Percentiles rank a stretch among this genome's conserved stretches.
These are phyloP conservation scores for Drosophila heteroneura DNA, from an alignment of 2,888 invertebrate genomes.

Conservation along the genomic window DNA sequence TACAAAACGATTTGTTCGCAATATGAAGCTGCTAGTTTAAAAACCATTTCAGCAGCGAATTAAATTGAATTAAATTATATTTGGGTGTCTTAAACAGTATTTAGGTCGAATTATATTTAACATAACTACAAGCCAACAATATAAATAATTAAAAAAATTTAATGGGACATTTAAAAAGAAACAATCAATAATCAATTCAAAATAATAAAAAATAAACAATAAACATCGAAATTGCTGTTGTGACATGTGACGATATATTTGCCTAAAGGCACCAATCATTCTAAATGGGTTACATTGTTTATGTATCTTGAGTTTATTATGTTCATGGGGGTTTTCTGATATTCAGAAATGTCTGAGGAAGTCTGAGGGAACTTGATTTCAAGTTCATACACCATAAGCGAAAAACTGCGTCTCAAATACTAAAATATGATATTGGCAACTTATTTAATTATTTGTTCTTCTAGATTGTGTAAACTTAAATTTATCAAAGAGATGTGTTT, in stretches of 20 bases:
- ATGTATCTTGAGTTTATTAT: not conserved
- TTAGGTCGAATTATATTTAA: not conserved
- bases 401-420: not conserved
- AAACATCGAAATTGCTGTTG: not conserved
- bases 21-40: not conserved
- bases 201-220: not conserved
- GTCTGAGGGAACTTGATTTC: not conserved
- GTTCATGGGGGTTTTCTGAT: not conserved
- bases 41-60: not conserved
- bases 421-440: not conserved
- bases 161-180: not conserved
- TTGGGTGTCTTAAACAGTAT: not conserved
- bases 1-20: not conserved
- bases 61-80: not conserved
- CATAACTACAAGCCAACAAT: not conserved
- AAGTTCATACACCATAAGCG: not conserved
- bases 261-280: not conserved
- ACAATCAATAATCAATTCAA: not conserved
- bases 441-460: not conserved
- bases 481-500: not conserved
- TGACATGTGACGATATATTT: not conserved
- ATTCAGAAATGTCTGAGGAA: not conserved
- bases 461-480: not conserved
- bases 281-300: not conserved
- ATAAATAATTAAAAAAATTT: not conserved